Base-by-base conservation (phyloP, 1,140 invertebrate species). In the Aphelenchoides fujianensis region DNA sequence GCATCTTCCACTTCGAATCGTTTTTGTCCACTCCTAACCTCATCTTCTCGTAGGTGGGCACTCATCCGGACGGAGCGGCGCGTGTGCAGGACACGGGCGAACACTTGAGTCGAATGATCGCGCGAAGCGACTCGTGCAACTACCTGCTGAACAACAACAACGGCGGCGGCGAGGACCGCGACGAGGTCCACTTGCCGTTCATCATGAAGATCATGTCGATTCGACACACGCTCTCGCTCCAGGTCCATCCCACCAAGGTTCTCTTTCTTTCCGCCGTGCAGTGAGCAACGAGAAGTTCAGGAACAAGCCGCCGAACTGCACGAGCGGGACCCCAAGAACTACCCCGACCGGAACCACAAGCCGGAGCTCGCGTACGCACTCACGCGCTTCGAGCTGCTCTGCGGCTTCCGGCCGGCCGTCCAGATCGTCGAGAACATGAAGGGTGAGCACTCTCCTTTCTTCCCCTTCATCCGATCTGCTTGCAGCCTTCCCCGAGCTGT, bases 231-330 rank as follows among this genome's bases (percentile, higher is more conserved):
- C 86, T 99, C 3, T 98, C 95, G 3, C 93, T 99, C 82, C 97
- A 99, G 88, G 92, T 92, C n/a, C 97, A 99, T 89, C 97, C 97
- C 16, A 90, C 92, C 78, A 97, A 97, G 89, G 91, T 93, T 88
- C n/a, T n/a, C n/a, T n/a, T n/a, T n/a, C n/a, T n/a, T n/a, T n/a
- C n/a, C n/a, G n/a, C n/a, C n/a, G n/a, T n/a, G n/a, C n/a, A n/a
- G n/a, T n/a, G n/a, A n/a, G n/a, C n/a, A n/a, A n/a, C n/a, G n/a
- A n/a, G n/a, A n/a, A 19, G 67, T 84, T 35, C 73, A 94, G 92
- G 87, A 88, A 76, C 89, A 91, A 85, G 96, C 96, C 35, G 89
- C 91, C 84, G 82, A 89, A 74, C 87, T 99, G 1, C 90, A 97
- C 84, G 82, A 84, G 68, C 84, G 87, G 55, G 88, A 89, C 54